These are phyloP conservation scores for Habropoda laboriosa DNA, from an alignment of 1,140 invertebrate species.

Conservation along the genomic window DNA sequence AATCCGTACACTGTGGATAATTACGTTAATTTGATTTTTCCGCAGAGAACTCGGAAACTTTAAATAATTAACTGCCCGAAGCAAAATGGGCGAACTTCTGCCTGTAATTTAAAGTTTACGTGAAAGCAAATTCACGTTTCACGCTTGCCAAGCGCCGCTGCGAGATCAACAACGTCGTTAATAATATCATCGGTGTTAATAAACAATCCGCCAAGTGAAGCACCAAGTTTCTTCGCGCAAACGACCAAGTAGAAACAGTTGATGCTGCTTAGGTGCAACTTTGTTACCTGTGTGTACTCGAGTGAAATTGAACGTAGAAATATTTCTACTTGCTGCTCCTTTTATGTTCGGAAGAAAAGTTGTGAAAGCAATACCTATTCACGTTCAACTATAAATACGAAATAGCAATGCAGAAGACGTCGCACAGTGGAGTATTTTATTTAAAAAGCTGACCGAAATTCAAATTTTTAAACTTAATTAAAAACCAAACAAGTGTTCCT, in stretches of 20 bases:
- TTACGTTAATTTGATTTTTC: slow-evolving; percentile 29
- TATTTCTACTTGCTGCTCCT: too few relatives aligned
- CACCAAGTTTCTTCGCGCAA: not conserved
- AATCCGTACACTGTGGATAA: slow-evolving; percentile 16
- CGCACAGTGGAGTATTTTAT: too few relatives aligned
- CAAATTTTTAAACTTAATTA: too few relatives aligned
- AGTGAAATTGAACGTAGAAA: too few relatives aligned
- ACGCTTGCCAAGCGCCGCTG: too few relatives aligned
- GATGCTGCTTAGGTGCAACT: not conserved
- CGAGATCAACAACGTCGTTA: not conserved
- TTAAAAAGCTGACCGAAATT: too few relatives aligned
- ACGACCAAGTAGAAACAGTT: not conserved
- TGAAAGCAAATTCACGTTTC: not conserved
- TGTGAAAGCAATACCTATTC: too few relatives aligned
- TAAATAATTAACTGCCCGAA: slow-evolving; percentile 18
- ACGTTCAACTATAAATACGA: too few relatives aligned
- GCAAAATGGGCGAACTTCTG: slow-evolving; percentile 1
- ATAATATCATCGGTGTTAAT: slow-evolving; percentile 6
- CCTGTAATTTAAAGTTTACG: slow-evolving; percentile 22
- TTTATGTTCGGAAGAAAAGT: too few relatives aligned
- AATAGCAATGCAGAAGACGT: too few relatives aligned
- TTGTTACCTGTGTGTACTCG: too few relatives aligned
- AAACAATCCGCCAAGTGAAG: not conserved
- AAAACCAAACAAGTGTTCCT: too few relatives aligned
- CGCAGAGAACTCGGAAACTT: not conserved